Conservation (phyloP, 2,888 invertebrate genomes). For the Plagodis pulveraria region DNA sequence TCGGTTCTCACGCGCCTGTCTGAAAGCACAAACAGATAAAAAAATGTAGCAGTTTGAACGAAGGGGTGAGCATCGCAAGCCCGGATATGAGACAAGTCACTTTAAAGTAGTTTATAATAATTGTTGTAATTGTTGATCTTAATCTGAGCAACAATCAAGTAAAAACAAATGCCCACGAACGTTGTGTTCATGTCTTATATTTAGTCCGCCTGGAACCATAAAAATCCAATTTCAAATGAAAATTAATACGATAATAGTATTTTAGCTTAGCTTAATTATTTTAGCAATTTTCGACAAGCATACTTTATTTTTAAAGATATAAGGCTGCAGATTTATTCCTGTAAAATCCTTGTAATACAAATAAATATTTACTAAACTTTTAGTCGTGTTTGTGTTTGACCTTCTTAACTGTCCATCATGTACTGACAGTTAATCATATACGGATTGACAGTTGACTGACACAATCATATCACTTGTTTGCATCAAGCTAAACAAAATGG, state of each 20-base stretch:
- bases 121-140: not conserved
- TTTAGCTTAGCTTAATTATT: too few species aligned
- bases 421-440: not conserved
- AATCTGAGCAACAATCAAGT: not conserved
- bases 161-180: not conserved
- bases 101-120: not conserved
- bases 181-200: not conserved
- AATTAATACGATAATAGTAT: too few species aligned
- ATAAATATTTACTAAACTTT: too few species aligned
- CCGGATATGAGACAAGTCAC: constrained; percentile 8
- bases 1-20: constrained; percentile 35
- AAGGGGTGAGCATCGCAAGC: constrained; percentile 31
- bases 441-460: not conserved
- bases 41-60: constrained; percentile 28
- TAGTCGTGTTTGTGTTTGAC: too few species aligned
- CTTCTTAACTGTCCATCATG: too few species aligned
- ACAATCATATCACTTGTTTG: constrained; percentile 16
- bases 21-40: constrained; percentile 30
- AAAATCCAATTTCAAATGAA: too few species aligned
- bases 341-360: too few species aligned
- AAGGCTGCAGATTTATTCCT: too few species aligned
- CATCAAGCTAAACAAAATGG: constrained; percentile 16
- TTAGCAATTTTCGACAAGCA: too few species aligned
- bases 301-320: too few species aligned
- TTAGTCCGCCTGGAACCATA: too few species aligned